Evolutionary conservation across 2,113 vertebrate species (phyloP), one percentile per base, ranked within the genome.

Genomic region (Odontophorus gujanensis): DNA sequence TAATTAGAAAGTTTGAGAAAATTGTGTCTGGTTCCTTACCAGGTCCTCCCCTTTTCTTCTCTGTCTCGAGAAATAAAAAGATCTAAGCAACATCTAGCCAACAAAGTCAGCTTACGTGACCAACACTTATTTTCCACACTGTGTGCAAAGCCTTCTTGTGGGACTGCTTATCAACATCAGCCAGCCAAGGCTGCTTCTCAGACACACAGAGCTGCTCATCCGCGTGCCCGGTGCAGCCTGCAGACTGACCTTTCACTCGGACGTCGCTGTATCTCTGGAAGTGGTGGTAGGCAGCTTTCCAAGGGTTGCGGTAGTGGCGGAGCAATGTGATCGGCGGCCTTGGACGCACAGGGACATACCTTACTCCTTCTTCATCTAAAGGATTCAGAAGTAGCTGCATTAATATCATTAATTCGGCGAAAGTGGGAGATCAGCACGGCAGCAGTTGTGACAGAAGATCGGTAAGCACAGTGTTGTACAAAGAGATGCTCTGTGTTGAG

Each of bases 271-370:
- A 99, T 79, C 99, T 98, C 97, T 99, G 99, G 79, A 99, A 99
- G 97, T 99, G 99, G 94, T 99, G 99, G 95, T 99, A 99, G 3
- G 99, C 99, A 5, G 99, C 99, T 96, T 99, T 99, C 99, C 99
- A 99, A 14, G 99, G 99, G 90, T 99, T 99, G 72, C 99, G 98
- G 73, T 99, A 99, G 55, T 99, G 99, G 1, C 99, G 98, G 14
- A 99, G 98, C 83, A 99, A 97, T 1, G 99, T 99, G 73, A 99
- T 98, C 2, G 99, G 99, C 1, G 99, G 99, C 68, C 99, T 96
- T 20, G 98, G 98, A 20, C 98, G 98, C 72, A 99, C 99, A 1
- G 99, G 99, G 11, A 99, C 99, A 1, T 99, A 99, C 16, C 99
- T 98, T 6, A 99, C 99, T n/a, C 99, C 99, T 93, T 99, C 99